Conservation (phyloP, 1,140 invertebrate genomes). For the fruit fly (Drosophila melanogaster) region Release_6_plus_ISO1_MT NC_004354.4:8194001-8194500, state of each 20-base stretch:
- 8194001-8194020: neutral
- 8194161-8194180: neutral
- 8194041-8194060: neutral
- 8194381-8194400: constrained; percentile 7
- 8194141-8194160: neutral
- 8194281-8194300: constrained; percentile 21
- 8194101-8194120: no score
- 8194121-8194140: neutral
- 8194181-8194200: neutral
- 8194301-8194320: constrained; percentile 39
- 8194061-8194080: no score
- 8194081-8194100: no score
- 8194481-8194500: constrained; percentile 11
- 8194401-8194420: constrained; percentile 14
- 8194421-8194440: constrained; percentile 23
- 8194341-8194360: constrained; percentile 33
- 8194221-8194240: neutral
- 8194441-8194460: constrained; percentile 19
- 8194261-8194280: constrained; percentile 2
- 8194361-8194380: constrained; percentile 15
- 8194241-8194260: constrained; percentile 3
- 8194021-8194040: neutral
- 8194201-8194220: neutral
- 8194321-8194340: constrained; percentile 55
- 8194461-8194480: constrained; percentile 61